Evolutionary conservation across 2,797 vertebrate species (phyloP), one percentile per base, ranked within the genome.

Genomic region (Sciaenops ocellatus): DNA sequence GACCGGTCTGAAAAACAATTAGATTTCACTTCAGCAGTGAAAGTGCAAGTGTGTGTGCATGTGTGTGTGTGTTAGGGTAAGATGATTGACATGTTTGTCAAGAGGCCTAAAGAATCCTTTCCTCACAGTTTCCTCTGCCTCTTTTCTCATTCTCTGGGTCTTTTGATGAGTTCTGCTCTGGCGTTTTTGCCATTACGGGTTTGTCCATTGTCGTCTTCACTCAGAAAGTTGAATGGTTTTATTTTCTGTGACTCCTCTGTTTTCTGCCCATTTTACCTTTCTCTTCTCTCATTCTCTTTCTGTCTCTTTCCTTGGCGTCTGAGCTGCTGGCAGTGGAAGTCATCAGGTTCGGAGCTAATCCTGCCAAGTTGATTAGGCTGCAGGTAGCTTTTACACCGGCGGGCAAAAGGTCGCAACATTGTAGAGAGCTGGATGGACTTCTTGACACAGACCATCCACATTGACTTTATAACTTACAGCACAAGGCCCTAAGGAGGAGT

Each of bases 281-380:
- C 81, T 68, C 61, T 76, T 55, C 74, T 73, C 82, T 78, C 73
- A 74, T 87, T 83, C 85, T 64, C 78, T 85, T 73, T 89, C 86
- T 87, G 72, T 91, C 89, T 90, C 74, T 79, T 84, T 79, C 63
- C 73, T 26, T 44, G 15, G 84, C 18, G 26, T 89, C 90, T 88
- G 86, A 92, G 89, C 86, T 72, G 71, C 77, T 68, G 73, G 76
- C 87, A 69, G 85, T 88, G 73, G 86, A 94, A 93, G 90, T 93
- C 90, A 94, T 94, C 91, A 92, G 87, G 90, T 92, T 88, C 48
- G 74, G 82, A 91, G 90, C 85, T 94, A 94, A 94, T 94, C 93
- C 93, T 50, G 80, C 84, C 89, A 75, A 93, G 92, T 94, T 93
- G 93, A 94, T 94, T 94, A 93, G 92, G 87, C 89, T 90, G 89